phyloP scores from a whole-genome alignment of 2,113 vertebrate species.

The Ciconia stormi region DNA sequence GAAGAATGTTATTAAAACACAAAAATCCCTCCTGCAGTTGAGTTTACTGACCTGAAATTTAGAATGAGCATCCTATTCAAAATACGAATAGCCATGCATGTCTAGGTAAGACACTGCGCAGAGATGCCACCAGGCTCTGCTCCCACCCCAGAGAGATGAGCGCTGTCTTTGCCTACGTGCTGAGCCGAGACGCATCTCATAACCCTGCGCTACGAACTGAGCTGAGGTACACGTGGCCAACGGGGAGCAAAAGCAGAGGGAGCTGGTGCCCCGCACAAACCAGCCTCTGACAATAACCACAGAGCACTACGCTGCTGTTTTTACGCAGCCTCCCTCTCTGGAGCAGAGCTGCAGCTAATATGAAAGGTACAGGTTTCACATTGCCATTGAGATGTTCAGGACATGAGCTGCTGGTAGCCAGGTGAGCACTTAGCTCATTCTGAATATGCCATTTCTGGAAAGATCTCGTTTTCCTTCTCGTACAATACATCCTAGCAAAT shows the following conservation, averaged over 20 bases:
- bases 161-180: rapidly evolving
- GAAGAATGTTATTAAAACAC: not conserved
- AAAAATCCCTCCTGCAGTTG: not conserved
- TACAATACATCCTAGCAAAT: not conserved
- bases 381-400: not conserved
- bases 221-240: not conserved
- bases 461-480: not conserved
- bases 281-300: rapidly evolving
- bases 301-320: rapidly evolving
- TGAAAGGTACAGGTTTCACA: not conserved
- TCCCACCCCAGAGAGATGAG: not conserved
- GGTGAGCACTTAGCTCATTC: not conserved
- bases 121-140: not conserved
- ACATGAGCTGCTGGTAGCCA: not conserved
- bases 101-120: not conserved
- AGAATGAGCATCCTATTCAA: not conserved
- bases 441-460: not conserved
- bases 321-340: not conserved
- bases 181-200: not conserved
- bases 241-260: not conserved
- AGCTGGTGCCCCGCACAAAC: rapidly evolving
- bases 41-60: not conserved
- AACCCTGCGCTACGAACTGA: rapidly evolving
- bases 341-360: not conserved
- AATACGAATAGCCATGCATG: rapidly evolving